Evolutionary conservation across 2,797 vertebrate species (phyloP).

Genomic region (Anisognathus igniventris): DNA sequence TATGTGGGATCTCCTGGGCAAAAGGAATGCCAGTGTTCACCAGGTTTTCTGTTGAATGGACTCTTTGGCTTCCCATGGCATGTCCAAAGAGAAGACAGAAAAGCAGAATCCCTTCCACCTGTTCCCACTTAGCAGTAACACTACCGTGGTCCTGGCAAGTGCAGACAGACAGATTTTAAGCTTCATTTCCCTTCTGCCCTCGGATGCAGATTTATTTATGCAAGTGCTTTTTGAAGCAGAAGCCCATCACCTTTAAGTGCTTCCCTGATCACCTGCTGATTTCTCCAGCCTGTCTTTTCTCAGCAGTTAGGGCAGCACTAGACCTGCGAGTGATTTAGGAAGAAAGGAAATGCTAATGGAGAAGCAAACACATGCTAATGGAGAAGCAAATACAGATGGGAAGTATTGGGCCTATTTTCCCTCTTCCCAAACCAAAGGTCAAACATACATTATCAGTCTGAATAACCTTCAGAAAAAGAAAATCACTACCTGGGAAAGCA

Average conservation of each 20-base stretch:
- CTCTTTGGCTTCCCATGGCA: neutral
- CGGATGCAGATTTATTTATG: constrained; percentile 38
- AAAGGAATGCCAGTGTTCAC: neutral
- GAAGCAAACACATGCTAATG: neutral
- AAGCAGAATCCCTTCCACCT: neutral
- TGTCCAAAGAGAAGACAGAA: neutral
- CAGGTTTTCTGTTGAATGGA: neutral
- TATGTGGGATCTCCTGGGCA: neutral
- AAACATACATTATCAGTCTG: neutral
- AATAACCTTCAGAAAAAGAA: neutral
- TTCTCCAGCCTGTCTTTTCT: constrained; percentile 24
- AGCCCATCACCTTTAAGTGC: constrained; percentile 42
- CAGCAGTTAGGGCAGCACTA: neutral
- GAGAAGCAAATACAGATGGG: neutral
- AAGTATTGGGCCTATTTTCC: neutral
- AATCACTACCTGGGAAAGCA: neutral
- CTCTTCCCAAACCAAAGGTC: constrained; percentile 3
- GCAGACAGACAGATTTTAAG: neutral
- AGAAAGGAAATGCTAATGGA: neutral
- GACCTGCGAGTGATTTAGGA: neutral
- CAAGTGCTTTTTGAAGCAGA: constrained; percentile 20
- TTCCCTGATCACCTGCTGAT: constrained; percentile 16
- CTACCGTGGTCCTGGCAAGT: neutral
- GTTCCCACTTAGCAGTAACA: neutral
- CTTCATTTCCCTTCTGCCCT: constrained; percentile 5